Percentiles rank a stretch among this genome's conserved stretches.
Evolutionary conservation across 1,140 invertebrate genomes (phyloP).

Genomic region (Homarus americanus): DNA sequence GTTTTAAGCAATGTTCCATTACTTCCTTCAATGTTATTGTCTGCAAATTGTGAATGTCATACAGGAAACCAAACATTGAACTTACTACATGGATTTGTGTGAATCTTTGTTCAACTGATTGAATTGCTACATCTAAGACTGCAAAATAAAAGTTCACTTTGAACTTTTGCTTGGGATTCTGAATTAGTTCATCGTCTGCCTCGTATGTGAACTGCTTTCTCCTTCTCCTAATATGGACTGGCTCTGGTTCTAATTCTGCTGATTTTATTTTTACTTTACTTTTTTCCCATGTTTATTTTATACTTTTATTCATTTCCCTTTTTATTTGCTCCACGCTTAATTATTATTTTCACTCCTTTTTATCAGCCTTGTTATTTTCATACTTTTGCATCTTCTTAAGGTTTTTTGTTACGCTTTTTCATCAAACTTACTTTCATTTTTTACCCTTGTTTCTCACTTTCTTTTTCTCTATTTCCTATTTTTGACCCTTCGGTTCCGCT

Average conservation of each 20-base stretch:
- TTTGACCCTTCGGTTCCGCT: no score
- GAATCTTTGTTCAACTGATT: conserved; percentile 15
- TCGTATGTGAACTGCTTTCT: conserved; percentile 8
- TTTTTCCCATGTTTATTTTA: no score
- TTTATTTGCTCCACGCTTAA: no score
- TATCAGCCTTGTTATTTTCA: no score
- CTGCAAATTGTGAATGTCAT: not conserved
- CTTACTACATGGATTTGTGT: not conserved
- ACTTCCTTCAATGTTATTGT: not conserved
- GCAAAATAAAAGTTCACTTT: conserved; percentile 25
- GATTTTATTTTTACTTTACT: no score
- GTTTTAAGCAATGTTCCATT: not conserved
- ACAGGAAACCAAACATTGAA: conserved; percentile 10
- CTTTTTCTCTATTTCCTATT: no score
- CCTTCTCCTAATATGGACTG: not conserved
- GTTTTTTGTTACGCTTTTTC: no score
- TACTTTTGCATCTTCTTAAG: no score
- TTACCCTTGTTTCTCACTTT: no score
- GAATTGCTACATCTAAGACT: not conserved
- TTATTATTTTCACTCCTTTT: no score
- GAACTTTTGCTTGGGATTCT: conserved; percentile 27
- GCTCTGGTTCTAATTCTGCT: conserved; percentile 15
- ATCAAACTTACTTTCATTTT: no score
- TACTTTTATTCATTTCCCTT: no score
- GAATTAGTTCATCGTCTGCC: not conserved